Evolutionary conservation across 2,888 invertebrate genomes (phyloP).

Genomic region (Luffia ferchaultella): DNA sequence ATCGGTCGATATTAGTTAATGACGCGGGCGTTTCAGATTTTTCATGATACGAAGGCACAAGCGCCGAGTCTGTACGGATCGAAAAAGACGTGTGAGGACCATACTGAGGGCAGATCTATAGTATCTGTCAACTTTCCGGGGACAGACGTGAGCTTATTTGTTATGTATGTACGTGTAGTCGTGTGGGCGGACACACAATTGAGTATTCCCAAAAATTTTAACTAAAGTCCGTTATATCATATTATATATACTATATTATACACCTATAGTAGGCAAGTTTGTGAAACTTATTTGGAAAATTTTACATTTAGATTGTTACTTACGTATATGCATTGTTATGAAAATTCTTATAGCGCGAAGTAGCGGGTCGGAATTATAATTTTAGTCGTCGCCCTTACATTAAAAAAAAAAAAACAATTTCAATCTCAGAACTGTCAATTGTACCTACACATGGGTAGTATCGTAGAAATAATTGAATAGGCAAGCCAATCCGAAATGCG

Average conservation of each 20-base stretch:
- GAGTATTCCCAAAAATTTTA: not conserved
- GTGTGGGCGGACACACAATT: not conserved
- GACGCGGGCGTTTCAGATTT: not conserved
- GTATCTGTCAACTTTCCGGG: not conserved
- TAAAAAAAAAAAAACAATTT: not conserved
- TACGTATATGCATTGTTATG: not conserved
- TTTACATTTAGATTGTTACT: not conserved
- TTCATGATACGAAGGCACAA: not conserved
- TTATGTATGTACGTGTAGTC: not conserved
- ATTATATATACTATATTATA: not conserved
- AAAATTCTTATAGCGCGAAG: too few species aligned
- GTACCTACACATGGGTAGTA: not conserved
- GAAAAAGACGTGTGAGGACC: not conserved
- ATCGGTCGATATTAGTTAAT: too few species aligned
- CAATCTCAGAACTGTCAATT: not conserved
- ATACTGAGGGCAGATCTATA: not conserved
- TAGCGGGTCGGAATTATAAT: too few species aligned
- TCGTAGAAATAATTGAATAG: not conserved
- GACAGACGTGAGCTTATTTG: not conserved
- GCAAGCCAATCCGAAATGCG: too few species aligned
- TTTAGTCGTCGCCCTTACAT: not conserved
- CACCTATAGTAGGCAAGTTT: not conserved
- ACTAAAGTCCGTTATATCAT: not conserved
- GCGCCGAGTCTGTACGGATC: not conserved
- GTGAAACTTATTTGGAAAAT: not conserved